These are phyloP conservation scores for Gobiocypris rarus DNA, from an alignment of 2,113 vertebrate genomes.

Conservation along the genomic window DNA sequence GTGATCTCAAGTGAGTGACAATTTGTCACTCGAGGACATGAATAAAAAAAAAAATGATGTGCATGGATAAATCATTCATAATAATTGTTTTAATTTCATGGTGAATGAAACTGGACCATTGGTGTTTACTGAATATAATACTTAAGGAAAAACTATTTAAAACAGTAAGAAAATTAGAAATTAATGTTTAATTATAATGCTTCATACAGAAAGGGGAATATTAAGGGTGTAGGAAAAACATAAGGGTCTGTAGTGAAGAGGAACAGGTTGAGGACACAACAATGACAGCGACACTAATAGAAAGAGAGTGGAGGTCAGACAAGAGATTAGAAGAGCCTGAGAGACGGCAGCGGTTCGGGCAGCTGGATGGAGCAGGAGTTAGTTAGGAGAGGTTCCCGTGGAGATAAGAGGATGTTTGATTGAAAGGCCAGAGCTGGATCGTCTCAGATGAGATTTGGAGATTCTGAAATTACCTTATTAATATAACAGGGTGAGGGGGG, in stretches of 20 bases:
- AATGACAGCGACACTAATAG: constrained; percentile 3
- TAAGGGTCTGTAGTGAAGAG: not conserved
- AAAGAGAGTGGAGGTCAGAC: constrained; percentile 8
- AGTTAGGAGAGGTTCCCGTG: constrained; percentile 34
- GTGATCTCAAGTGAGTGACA: too few relatives aligned
- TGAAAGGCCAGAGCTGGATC: constrained; percentile 20
- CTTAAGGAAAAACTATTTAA: too few relatives aligned
- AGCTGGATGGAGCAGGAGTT: constrained; percentile 27
- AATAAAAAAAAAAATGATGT: too few relatives aligned
- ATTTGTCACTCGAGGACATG: too few relatives aligned
- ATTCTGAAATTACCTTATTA: constrained; percentile 43
- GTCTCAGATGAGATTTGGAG: constrained; percentile 26
- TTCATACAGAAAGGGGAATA: not conserved
- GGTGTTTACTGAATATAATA: too few relatives aligned
- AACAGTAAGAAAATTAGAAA: not conserved
- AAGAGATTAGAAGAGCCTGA: constrained; percentile 28
- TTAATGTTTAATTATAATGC: not conserved
- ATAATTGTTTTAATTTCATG: too few relatives aligned
- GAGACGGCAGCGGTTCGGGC: constrained; percentile 25
- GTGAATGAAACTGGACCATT: too few relatives aligned
- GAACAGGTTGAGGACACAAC: not conserved
- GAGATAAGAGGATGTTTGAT: constrained; percentile 36
- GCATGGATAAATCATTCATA: too few relatives aligned
- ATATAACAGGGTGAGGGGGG: constrained; percentile 19
- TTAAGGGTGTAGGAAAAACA: not conserved